Base-by-base conservation (phyloP, 2,888 invertebrate genomes). In the Eilema griseolum region DNA sequence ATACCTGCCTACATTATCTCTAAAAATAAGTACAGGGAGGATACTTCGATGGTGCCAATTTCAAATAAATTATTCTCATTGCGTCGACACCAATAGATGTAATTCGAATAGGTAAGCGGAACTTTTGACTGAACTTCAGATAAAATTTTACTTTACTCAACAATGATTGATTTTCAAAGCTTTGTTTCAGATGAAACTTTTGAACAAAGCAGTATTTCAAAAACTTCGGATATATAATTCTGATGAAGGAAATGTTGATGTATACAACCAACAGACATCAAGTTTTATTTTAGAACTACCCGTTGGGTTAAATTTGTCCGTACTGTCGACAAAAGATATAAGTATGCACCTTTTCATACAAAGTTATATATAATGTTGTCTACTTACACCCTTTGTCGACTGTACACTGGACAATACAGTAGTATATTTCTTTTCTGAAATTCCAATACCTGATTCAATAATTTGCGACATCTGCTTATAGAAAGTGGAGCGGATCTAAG, bases 401-500 rank as follows among this genome's bases (percentile, higher is more conserved):
- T 41, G 37, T 33, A 33, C 33, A 33, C 1, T 8, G 1, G 2
- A 28, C 28, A 28, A 3, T n/a, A n/a, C 2, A 11, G 77, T 76
- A 75, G 71, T 80, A 78, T 81, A 70, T 72, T 78, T 71, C 78
- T 84, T 84, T 79, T 72, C 73, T 61, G 82, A 84, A 87, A 28
- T 41, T 82, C 83, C 77, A 74, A 82, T 81, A 81, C 86, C 83
- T 80, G 75, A 73, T 77, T 84, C 79, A 85, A 81, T 83, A 77
- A 86, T 85, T 86, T 82, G 85, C 75, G 76, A 75, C 76, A 78
- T 75, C 77, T 78, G 80, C 77, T 80, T 81, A 73, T 74, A 74
- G 77, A 74, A 78, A 78, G 77, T 85, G 83, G 81, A 82, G 81
- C 80, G 70, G 78, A 78, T 82, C 82, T 86, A 86, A 87, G 88